Evolutionary conservation across 2,888 invertebrate species (phyloP), one percentile per base, ranked within the genome.

Genomic region (Drosophila testacea): DNA sequence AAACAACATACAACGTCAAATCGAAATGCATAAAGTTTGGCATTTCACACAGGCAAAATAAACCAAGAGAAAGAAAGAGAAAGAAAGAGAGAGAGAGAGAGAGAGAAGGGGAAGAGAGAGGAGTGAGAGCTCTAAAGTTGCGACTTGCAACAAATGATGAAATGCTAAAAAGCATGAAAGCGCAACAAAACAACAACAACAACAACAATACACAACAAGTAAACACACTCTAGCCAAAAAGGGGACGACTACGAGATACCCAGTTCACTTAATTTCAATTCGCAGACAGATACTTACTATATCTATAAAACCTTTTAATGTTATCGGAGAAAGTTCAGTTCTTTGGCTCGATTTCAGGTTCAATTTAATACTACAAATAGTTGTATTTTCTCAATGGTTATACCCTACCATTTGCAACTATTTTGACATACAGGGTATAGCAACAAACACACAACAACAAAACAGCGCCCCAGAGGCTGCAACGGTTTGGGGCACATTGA

Each of bases 71-170:
- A 10, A n/a, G 22, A 32, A 46, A 10, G 4, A 36, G 44, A 32
- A 11, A 2, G 11, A 2, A n/a, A n/a, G 32, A n/a, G 0, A 22
- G 11, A 4, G 55, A 6, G 34, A 28, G 22, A 16, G 22, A 6
- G 52, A n/a, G 34, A 6, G 16, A 7, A 4, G 16, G 30, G 10
- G 30, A 9, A 32, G 42, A n/a, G 0, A 41, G 41, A 47, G 22
- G 22, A 22, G 22, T 1, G 22, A 22, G 22, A 22, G 22, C 22
- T 22, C 22, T 22, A 22, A 22, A 36, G 44, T 36, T 36, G 57
- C 46, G 70, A 74, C 52, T 83, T 69, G 84, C 81, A 76, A 79
- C 84, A 83, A 83, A 77, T 87, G 87, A 79, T 87, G 81, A 77
- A 83, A 83, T 83, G 81, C 73, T 77, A 77, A 81, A 83, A 83